phyloP scores from a whole-genome alignment of 2,888 invertebrate genomes.

The Calliopum simillimum region DNA sequence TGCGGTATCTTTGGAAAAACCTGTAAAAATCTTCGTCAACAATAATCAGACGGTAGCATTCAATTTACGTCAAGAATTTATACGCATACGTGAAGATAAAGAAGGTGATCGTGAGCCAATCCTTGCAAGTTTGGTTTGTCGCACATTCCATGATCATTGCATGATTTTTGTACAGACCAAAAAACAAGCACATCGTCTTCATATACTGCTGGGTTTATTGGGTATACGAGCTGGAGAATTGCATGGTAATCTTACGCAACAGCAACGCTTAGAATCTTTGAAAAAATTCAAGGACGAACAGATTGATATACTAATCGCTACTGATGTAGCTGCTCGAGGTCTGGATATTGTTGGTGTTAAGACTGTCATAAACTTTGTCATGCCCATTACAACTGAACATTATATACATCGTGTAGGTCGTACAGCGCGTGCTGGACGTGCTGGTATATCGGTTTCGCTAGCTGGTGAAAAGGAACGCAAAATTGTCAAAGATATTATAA shows the following conservation, averaged over 20 bases:
- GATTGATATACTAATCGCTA: conserved; percentile 90
- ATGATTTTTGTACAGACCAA: conserved; percentile 98
- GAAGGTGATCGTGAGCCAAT: conserved; percentile 94
- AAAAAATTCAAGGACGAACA: conserved; percentile 88
- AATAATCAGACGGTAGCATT: conserved; percentile 96
- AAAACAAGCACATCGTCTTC: conserved; percentile 92
- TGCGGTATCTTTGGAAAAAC: conserved; percentile 90
- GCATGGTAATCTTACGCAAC: conserved; percentile 96
- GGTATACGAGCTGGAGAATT: conserved; percentile 90
- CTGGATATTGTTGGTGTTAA: conserved; percentile 97
- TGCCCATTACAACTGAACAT: conserved; percentile 94
- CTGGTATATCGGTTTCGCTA: conserved; percentile 93
- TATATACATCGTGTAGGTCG: conserved; percentile 96
- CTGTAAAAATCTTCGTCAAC: conserved; percentile 95
- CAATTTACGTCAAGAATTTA: conserved; percentile 95
- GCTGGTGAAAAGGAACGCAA: conserved; percentile 93
- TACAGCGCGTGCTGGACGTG: conserved; percentile 94
- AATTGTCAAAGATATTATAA: conserved; percentile 92
- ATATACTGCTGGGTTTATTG: conserved; percentile 89
- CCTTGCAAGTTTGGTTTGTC: conserved; percentile 81
- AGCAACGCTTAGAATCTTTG: conserved; percentile 90
- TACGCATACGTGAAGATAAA: conserved; percentile 88
- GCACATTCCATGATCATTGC: conserved; percentile 91
- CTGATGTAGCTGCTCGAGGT: conserved; percentile 92
- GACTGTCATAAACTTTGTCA: conserved; percentile 95